phyloP scores from a whole-genome alignment of 2,888 invertebrate genomes.

The Linnaemya tessellans region DNA sequence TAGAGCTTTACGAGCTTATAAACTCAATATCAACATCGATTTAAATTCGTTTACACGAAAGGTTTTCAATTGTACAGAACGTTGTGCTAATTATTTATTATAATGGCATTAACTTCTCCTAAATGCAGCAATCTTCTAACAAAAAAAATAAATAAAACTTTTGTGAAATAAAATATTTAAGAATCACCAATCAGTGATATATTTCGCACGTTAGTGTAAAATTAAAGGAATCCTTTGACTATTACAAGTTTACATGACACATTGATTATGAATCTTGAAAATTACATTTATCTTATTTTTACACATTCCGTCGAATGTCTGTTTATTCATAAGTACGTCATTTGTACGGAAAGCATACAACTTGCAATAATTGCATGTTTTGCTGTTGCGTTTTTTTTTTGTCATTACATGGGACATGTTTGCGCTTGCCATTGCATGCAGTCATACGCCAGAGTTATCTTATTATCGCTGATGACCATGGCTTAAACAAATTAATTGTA shows the following conservation, averaged over 20 bases:
- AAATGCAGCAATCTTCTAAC: no score
- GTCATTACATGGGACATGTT: neutral
- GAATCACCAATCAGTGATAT: no score
- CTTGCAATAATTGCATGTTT: neutral
- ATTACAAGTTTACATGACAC: conserved; percentile 58
- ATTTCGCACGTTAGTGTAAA: no score
- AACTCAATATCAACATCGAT: no score
- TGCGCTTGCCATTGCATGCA: neutral
- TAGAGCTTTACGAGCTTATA: no score
- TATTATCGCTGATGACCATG: conserved; percentile 55
- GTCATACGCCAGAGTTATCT: conserved; percentile 12
- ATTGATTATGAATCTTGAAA: conserved; percentile 68
- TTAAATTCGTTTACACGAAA: no score
- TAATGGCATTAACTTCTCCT: no score
- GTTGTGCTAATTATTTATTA: no score
- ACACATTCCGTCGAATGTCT: conserved; percentile 53
- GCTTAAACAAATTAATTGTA: conserved; percentile 58
- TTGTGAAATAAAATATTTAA: no score
- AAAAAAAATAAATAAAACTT: no score
- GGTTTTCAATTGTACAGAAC: no score
- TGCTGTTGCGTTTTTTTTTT: neutral
- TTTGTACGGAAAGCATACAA: conserved; percentile 27
- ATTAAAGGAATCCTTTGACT: no score
- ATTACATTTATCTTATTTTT: conserved; percentile 69
- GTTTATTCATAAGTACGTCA: conserved; percentile 48